phyloP scores from a whole-genome alignment of 1,140 invertebrate genomes.

The Aporrectodea caliginosa region DNA sequence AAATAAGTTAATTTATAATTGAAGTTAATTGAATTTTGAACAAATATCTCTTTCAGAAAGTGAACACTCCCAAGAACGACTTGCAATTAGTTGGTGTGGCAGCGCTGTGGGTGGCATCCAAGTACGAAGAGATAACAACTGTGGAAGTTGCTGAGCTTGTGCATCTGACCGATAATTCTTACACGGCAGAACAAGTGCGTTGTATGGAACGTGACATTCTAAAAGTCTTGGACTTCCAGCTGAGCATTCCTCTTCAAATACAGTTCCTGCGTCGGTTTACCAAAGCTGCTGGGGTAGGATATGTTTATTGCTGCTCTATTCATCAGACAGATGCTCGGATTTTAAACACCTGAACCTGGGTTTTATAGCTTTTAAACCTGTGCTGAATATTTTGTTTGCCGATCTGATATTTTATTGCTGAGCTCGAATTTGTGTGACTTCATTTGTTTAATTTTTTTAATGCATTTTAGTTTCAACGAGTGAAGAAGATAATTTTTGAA shows the following conservation, averaged over 20 bases:
- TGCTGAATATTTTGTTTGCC: background rate
- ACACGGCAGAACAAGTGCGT: conserved; percentile 72
- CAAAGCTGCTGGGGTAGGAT: conserved; percentile 66
- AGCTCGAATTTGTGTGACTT: background rate
- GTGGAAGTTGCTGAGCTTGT: conserved; percentile 86
- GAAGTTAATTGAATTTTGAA: background rate
- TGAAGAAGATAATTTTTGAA: no score
- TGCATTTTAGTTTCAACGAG: no score
- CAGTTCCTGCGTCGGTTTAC: conserved; percentile 81
- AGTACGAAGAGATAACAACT: conserved; percentile 91
- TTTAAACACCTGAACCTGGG: background rate
- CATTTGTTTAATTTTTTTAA: no score
- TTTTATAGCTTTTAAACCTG: background rate
- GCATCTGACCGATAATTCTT: conserved; percentile 86
- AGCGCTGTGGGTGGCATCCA: conserved; percentile 84
- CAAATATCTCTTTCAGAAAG: conserved; percentile 38
- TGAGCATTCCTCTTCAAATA: conserved; percentile 78
- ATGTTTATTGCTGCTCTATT: background rate
- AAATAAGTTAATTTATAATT: no score
- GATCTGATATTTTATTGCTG: no score
- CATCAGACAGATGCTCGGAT: background rate
- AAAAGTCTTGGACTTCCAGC: conserved; percentile 69
- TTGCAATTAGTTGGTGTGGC: conserved; percentile 88
- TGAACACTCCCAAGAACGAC: conserved; percentile 63
- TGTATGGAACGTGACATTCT: conserved; percentile 76